phyloP scores from a whole-genome alignment of 2,113 vertebrate genomes.

The Trochalopteron elliotii region DNA sequence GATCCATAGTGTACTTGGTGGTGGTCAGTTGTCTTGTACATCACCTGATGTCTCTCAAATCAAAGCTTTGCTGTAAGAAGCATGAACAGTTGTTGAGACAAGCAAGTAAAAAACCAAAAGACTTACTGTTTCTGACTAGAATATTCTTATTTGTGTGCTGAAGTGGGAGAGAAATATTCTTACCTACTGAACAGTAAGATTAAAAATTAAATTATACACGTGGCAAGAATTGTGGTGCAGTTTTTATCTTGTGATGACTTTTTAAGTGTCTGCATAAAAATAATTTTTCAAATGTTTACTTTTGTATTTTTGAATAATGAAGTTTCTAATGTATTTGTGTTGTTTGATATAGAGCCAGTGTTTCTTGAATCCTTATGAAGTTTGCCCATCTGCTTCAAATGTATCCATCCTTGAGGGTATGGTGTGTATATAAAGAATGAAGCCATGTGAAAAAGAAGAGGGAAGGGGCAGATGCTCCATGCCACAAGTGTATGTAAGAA shows the following conservation, averaged over 20 bases:
- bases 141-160: neutral
- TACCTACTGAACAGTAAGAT: neutral
- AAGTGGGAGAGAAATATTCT: neutral
- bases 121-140: neutral
- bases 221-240: neutral
- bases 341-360: neutral
- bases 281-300: neutral
- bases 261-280: neutral
- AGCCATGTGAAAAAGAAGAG: neutral
- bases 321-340: neutral
- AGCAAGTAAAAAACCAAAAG: neutral
- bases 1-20: neutral
- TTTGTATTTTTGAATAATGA: neutral
- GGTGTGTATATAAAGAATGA: neutral
- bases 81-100: neutral
- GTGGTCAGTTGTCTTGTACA: neutral
- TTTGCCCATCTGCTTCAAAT: neutral
- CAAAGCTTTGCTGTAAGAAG: neutral
- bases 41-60: neutral
- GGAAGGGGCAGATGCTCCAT: neutral
- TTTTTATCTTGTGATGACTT: neutral
- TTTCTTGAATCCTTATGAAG: neutral
- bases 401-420: neutral
- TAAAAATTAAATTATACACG: neutral
- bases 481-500: neutral